Evolutionary conservation across 2,113 vertebrate genomes (phyloP).

Genomic region (Oxygymnocypris stewartii): DNA sequence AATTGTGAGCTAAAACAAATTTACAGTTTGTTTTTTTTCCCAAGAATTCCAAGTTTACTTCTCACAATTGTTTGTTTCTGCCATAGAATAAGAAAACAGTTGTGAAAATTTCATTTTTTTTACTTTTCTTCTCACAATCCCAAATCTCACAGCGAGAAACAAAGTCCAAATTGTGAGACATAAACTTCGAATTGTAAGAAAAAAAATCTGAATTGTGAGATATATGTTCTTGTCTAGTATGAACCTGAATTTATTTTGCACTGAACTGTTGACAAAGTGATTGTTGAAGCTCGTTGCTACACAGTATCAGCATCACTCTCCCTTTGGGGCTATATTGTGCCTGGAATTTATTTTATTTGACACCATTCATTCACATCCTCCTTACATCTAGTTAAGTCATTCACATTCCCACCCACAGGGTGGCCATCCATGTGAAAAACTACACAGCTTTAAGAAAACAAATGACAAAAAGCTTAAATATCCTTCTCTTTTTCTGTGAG

Average conservation of each 20-base stretch:
- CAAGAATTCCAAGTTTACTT: no score
- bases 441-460: conserved; percentile 32
- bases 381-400: not conserved
- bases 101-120: no score
- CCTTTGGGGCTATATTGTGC: conserved; percentile 4
- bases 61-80: no score
- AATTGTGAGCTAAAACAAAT: no score
- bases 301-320: not conserved
- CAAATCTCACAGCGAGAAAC: no score
- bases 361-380: conserved; percentile 15
- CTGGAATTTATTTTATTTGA: not conserved
- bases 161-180: no score
- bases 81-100: no score
- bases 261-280: not conserved
- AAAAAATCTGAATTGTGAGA: no score
- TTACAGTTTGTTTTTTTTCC: no score
- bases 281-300: not conserved
- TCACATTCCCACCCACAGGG: conserved; percentile 45
- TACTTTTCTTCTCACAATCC: no score
- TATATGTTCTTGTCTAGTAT: not conserved
- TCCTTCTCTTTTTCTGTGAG: conserved; percentile 30
- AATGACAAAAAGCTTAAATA: conserved; percentile 15
- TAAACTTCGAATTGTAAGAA: no score
- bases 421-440: conserved; percentile 18
- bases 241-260: not conserved